Evolutionary conservation across 2,113 vertebrate genomes (phyloP).

Genomic region (Dasyprocta punctata): DNA sequence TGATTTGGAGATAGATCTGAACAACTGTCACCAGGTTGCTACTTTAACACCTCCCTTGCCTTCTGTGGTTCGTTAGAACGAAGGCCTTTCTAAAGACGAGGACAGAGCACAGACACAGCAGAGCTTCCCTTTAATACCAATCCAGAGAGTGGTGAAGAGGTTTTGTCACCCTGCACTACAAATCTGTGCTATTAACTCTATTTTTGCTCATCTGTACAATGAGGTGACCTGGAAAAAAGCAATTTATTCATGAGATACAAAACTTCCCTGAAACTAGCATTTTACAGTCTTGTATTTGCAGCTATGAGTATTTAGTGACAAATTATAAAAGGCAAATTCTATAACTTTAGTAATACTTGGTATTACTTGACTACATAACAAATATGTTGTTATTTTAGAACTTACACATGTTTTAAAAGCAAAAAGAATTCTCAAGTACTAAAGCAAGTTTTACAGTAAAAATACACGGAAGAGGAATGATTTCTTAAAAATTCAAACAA

Average conservation of each 20-base stretch:
- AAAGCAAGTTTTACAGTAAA: background rate
- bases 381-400: background rate
- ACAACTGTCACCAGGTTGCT: background rate
- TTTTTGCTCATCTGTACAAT: background rate
- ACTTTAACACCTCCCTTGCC: background rate
- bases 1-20: background rate
- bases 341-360: slow-evolving; percentile 11
- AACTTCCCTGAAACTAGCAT: background rate
- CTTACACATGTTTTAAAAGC: background rate
- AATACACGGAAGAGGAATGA: background rate
- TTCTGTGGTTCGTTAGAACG: background rate
- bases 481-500: background rate
- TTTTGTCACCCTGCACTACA: background rate
- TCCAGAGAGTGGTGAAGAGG: background rate
- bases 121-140: background rate
- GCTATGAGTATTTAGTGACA: slow-evolving; percentile 6
- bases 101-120: background rate
- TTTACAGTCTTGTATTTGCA: background rate
- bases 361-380: background rate
- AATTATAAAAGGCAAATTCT: slow-evolving; percentile 43
- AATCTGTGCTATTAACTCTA: background rate
- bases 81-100: background rate
- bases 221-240: background rate
- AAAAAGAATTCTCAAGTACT: slow-evolving; percentile 31
- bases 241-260: background rate